These are phyloP conservation scores for Ectemnius cavifrons DNA, from an alignment of 2,888 invertebrate genomes.

Conservation along the genomic window DNA sequence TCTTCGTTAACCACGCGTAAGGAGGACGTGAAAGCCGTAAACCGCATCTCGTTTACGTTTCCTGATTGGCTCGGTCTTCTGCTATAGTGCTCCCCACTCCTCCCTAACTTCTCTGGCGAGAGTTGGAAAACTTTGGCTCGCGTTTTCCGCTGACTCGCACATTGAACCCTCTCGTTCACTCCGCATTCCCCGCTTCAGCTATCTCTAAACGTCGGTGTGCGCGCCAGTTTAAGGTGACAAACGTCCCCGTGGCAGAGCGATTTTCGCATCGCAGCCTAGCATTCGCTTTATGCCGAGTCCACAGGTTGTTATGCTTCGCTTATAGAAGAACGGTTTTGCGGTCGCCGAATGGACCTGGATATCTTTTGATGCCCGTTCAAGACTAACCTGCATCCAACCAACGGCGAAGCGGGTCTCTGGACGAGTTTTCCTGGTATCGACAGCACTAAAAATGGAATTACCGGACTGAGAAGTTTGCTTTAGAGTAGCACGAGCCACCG, in stretches of 20 bases:
- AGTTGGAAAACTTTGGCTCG: slow-evolving; percentile 9
- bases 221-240: slow-evolving; percentile 32
- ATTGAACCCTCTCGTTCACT: no score
- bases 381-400: slow-evolving; percentile 35
- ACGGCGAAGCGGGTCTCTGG: slow-evolving; percentile 46
- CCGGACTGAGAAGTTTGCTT: slow-evolving; percentile 51
- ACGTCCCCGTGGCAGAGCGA: slow-evolving; percentile 26
- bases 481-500: slow-evolving; percentile 26
- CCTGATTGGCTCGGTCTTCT: slow-evolving; percentile 7
- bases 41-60: slow-evolving; percentile 15
- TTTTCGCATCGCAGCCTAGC: slow-evolving; percentile 27
- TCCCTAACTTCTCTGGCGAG: background rate
- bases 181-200: no score
- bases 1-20: slow-evolving; percentile 13
- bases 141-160: slow-evolving; percentile 22
- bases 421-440: slow-evolving; percentile 56
- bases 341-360: slow-evolving; percentile 27
- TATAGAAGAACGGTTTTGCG: slow-evolving; percentile 33
- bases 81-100: background rate
- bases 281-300: slow-evolving; percentile 13
- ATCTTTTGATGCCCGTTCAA: slow-evolving; percentile 45
- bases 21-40: slow-evolving; percentile 6
- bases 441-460: slow-evolving; percentile 54
- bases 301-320: background rate
- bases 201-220: slow-evolving; percentile 14